A percentile compares a stretch with the other conserved stretches of the same genome.
phyloP scores from a whole-genome alignment of 2,113 vertebrate genomes.

The Propithecus coquereli region DNA sequence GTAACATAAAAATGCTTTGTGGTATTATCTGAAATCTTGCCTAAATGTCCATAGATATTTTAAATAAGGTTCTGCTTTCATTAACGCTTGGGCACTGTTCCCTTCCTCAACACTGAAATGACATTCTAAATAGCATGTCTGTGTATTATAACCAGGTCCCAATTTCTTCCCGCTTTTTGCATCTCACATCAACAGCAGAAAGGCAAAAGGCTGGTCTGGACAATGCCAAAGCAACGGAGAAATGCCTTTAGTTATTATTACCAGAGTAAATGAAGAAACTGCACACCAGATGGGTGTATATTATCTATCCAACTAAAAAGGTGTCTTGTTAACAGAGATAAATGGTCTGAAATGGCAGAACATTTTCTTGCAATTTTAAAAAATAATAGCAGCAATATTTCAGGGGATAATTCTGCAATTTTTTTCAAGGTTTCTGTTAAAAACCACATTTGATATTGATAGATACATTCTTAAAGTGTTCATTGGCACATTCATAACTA shows the following conservation, averaged over 20 bases:
- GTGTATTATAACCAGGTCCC: neutral
- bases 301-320: conserved; percentile 82
- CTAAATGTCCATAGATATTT: neutral
- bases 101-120: neutral
- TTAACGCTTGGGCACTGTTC: neutral
- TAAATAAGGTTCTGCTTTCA: neutral
- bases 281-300: conserved; percentile 79
- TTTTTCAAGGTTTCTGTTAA: conserved; percentile 70
- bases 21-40: neutral
- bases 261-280: conserved; percentile 74
- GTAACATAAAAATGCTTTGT: neutral
- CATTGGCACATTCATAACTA: conserved; percentile 71
- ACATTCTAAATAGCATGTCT: conserved; percentile 35
- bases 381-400: conserved; percentile 75
- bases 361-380: conserved; percentile 75
- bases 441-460: conserved; percentile 71
- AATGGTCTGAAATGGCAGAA: conserved; percentile 74
- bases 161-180: conserved; percentile 11
- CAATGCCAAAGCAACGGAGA: conserved; percentile 47
- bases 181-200: neutral
- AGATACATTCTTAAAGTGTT: conserved; percentile 56
- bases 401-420: conserved; percentile 70
- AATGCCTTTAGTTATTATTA: conserved; percentile 73
- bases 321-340: conserved; percentile 71
- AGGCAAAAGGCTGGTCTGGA: neutral